Evolutionary conservation across 2,888 invertebrate species (phyloP), one percentile per base, ranked within the genome.

Genomic region (Synanthedon vespiformis): DNA sequence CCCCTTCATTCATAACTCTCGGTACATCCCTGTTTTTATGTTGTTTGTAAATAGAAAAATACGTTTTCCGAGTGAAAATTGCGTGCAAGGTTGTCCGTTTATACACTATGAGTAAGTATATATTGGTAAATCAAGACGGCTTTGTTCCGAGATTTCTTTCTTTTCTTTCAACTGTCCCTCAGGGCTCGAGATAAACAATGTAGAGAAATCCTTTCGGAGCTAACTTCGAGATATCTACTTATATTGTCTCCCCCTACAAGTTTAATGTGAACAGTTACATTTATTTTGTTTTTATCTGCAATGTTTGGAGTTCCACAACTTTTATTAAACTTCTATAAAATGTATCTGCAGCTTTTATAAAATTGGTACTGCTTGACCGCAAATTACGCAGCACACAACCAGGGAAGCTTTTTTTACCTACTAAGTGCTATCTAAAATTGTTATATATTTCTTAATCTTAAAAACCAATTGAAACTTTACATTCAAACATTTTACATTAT

Each of bases 151-250:
- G 65, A 68, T 68, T 67, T 63, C 62, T 67, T 67, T 63, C 61
- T 51, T 67, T 65, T 68, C 44, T 44, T 64, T 66, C 65, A 70
- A 68, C 63, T 67, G 70, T 73, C 77, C 76, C 77, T 68, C 59
- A 72, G 70, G 75, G 72, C 62, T 62, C 53, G 58, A 73, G 74
- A 79, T 75, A 80, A 77, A 77, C 72, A 74, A 75, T 71, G 70
- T 68, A 68, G 61, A 16, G 51, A 51, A 52, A 53, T 70, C 68
- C 65, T 61, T 63, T 56, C 51, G 59, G 65, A 71, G 61, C 67
- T 63, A 62, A 64, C 63, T 61, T 56, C 50, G 62, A 61, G 66
- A 44, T 44, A 44, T 14, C 14, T 14, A 44, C 44, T 44, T 44
- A 44, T 44, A 44, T 44, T 44, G 27, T 64, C 61, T 56, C 58